A percentile compares a stretch with the other conserved stretches of the same genome.
Conservation (phyloP, 1,140 invertebrate species). For the Lordiphosa mommai region DNA sequence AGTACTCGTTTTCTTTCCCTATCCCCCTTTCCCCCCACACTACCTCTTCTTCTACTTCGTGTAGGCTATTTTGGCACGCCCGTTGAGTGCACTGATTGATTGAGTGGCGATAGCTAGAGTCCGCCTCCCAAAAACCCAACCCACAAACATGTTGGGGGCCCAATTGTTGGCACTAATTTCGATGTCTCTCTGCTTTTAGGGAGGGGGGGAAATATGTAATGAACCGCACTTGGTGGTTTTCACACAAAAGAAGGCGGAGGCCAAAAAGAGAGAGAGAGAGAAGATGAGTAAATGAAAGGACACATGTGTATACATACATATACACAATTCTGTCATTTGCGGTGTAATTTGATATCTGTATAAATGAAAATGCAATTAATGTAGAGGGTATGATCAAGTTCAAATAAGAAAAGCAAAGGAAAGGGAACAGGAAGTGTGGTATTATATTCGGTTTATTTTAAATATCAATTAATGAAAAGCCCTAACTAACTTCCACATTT, state of each 20-base stretch:
- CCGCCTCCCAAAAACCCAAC: background rate
- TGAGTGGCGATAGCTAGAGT: constrained; percentile 43
- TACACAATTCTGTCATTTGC: background rate
- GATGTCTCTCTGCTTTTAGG: constrained; percentile 31
- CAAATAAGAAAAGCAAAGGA: background rate
- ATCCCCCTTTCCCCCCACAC: background rate
- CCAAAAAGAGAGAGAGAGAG: background rate
- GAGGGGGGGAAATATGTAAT: constrained; percentile 34
- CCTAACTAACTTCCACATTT: too few species aligned
- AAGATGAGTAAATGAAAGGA: constrained; percentile 21
- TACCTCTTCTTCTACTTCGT: background rate
- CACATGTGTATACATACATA: constrained; percentile 7
- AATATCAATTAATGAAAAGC: too few species aligned
- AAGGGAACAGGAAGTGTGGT: too few species aligned
- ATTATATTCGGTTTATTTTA: too few species aligned
- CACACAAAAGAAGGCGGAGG: background rate
- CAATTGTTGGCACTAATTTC: constrained; percentile 53
- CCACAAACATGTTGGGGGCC: constrained; percentile 32
- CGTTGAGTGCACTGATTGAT: constrained; percentile 45
- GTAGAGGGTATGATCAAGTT: background rate
- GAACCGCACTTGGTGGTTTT: constrained; percentile 37
- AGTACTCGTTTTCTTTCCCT: background rate
- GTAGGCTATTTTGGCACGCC: constrained; percentile 14
- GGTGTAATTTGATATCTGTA: constrained; percentile 37
- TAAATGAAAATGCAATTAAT: constrained; percentile 33